phyloP scores from a whole-genome alignment of 2,113 vertebrate species.

The Rhinolophus ferrumequinum region DNA sequence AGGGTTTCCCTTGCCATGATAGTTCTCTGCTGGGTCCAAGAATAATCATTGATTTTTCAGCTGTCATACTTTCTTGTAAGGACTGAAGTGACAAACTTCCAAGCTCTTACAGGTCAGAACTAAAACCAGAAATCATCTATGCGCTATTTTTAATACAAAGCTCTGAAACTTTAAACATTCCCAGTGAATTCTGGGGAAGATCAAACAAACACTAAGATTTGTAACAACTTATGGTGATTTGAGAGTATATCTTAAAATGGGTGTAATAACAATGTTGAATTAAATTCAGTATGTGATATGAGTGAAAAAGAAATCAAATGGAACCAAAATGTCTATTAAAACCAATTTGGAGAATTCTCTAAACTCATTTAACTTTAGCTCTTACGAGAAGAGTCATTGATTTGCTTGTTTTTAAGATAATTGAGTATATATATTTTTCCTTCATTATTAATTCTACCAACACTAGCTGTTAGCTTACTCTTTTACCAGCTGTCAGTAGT shows the following conservation, averaged over 20 bases:
- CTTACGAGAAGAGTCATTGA: neutral
- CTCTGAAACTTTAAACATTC: neutral
- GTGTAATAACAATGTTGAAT: neutral
- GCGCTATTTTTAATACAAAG: neutral
- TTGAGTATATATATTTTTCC: neutral
- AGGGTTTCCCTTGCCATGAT: neutral
- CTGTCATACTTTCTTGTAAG: neutral
- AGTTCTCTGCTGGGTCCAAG: neutral
- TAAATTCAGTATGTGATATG: neutral
- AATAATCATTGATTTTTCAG: neutral
- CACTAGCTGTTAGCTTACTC: neutral
- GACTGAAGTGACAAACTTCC: neutral
- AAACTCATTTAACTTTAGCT: neutral
- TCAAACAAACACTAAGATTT: neutral
- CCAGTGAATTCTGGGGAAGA: neutral
- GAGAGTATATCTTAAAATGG: neutral
- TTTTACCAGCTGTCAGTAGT: neutral
- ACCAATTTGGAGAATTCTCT: neutral
- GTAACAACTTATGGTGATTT: neutral
- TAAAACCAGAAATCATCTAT: neutral
- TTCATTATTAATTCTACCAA: neutral
- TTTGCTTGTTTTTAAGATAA: neutral
- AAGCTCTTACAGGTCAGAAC: neutral
- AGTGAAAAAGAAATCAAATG: neutral
- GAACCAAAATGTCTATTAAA: neutral